Conservation (phyloP, 2,797 vertebrate species). For the Chrysocyon brachyurus region DNA sequence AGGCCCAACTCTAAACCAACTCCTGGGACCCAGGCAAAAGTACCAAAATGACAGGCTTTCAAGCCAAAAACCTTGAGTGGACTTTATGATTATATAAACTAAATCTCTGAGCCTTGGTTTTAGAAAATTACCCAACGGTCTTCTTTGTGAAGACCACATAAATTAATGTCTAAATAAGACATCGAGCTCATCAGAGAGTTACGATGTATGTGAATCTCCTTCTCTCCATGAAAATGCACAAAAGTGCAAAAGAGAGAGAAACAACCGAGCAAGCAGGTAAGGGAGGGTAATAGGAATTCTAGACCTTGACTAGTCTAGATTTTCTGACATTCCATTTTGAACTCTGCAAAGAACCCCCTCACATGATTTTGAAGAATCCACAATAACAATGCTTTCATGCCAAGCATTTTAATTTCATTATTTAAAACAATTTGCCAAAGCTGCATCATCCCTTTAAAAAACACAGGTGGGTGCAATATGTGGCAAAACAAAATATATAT, state of each 20-base stretch:
- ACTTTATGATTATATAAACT: neutral
- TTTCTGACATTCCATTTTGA: conserved; percentile 16
- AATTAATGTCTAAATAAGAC: neutral
- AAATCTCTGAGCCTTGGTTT: neutral
- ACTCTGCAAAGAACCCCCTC: neutral
- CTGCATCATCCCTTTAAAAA: neutral
- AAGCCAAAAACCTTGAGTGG: neutral
- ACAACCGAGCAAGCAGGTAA: neutral
- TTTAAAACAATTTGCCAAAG: neutral
- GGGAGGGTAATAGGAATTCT: neutral
- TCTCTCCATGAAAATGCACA: neutral
- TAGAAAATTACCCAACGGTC: neutral
- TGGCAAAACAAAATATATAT: neutral
- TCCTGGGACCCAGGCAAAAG: neutral
- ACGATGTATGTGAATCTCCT: neutral
- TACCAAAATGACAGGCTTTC: neutral
- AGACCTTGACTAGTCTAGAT: neutral
- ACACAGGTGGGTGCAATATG: neutral
- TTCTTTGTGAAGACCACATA: neutral
- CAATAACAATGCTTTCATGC: neutral
- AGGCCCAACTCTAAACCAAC: neutral
- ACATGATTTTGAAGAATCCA: neutral
- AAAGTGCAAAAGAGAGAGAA: neutral
- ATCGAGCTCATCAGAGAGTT: neutral
- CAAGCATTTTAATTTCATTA: conserved; percentile 3